phyloP scores from a whole-genome alignment of 2,113 vertebrate genomes.

The Meleagris gallopavo region DNA sequence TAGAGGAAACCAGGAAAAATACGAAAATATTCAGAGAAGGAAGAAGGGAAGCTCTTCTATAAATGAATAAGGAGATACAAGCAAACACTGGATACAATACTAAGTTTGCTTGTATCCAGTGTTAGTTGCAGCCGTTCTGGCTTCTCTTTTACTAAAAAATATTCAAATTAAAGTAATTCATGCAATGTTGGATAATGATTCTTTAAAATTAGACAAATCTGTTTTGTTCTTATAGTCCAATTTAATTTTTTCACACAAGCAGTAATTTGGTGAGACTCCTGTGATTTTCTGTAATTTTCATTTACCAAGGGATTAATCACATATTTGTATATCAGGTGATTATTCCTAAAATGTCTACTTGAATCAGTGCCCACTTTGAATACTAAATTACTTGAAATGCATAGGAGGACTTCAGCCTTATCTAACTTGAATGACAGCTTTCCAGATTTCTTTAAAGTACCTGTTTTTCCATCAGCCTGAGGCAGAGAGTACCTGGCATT shows the following conservation, averaged over 20 bases:
- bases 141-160: not conserved
- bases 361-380: slow-evolving; percentile 26
- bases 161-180: slow-evolving; percentile 22
- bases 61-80: slow-evolving; percentile 12
- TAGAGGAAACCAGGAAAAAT: not conserved
- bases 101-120: not conserved
- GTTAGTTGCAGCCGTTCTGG: slow-evolving; percentile 8
- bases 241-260: slow-evolving; percentile 53
- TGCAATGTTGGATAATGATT: not conserved
- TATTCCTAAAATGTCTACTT: not conserved
- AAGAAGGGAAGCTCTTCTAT: not conserved
- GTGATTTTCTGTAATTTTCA: slow-evolving; percentile 53
- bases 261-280: slow-evolving; percentile 49
- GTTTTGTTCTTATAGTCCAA: slow-evolving; percentile 30
- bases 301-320: slow-evolving; percentile 20
- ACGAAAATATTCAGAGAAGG: not conserved
- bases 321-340: slow-evolving; percentile 3
- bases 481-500: slow-evolving; percentile 1
- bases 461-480: not conserved
- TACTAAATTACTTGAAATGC: slow-evolving; percentile 7
- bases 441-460: slow-evolving; percentile 32
- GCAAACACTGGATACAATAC: not conserved
- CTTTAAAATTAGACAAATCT: slow-evolving; percentile 12
- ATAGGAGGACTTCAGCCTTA: not conserved
- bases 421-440: slow-evolving; percentile 10